Evolutionary conservation across 2,113 vertebrate genomes (phyloP), one percentile per base, ranked within the genome.

Genomic region (Rhadina sibilatrix): DNA sequence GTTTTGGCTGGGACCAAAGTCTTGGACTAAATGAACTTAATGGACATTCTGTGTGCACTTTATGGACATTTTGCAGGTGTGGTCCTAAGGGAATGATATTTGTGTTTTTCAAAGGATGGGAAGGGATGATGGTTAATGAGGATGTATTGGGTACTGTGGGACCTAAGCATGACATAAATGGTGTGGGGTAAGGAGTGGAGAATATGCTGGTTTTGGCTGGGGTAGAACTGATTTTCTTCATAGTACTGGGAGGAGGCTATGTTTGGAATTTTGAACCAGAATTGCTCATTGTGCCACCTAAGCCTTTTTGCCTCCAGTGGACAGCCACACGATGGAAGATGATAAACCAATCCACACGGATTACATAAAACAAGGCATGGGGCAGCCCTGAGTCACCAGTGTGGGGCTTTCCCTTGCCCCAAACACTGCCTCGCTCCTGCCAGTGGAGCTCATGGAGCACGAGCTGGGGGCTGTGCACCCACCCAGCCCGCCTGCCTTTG

Each of bases 371-470:
- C 17, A 27, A 0, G 2, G 37, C 38, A 35, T 5, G 12, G 38
- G 49, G 27, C 31, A 75, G 49, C 28, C 30, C 40, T 8, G 2
- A 42, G 31, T 17, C 69, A 84, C 44, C 64, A 5, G 6, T 2
- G 21, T 13, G 31, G 50, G 71, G 21, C 24, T 75, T 61, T 75
- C 18, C 44, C 28, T n/a, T 31, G n/a, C 14, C 37, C 65, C 18
- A 46, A 78, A 23, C 33, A 4, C 42, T 9, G 13, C 79, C 52
- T 35, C 3, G 0, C 80, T 82, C 56, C 19, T 82, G 38, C n/a
- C 4, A 2, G 0, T 3, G 3, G 0, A 0, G 35, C 5, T 6
- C 1, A 0, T 3, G 56, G 25, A 27, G 6, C 66, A 15, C 0
- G 0, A 16, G 27, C 3, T 57, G 42, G 12, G 42, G 46, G 18